Conservation (phyloP, 2,888 invertebrate species). For the Meiosimyza platycephala region DNA sequence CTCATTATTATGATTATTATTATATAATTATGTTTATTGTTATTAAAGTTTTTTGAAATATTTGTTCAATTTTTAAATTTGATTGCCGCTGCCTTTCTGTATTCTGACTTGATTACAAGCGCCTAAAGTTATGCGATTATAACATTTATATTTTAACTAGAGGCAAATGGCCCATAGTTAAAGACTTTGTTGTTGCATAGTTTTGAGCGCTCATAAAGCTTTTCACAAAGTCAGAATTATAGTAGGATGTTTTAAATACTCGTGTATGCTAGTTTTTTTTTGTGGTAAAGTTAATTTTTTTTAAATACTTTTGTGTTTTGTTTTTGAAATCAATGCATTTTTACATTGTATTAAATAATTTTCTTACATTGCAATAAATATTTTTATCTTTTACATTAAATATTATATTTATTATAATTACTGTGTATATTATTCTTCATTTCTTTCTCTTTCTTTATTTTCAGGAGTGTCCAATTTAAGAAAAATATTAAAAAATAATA, state of each 20-base stretch:
- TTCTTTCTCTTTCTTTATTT: constrained; percentile 38
- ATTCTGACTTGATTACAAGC: no score
- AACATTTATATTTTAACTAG: no score
- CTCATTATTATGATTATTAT: constrained; percentile 39
- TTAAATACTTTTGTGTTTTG: constrained; percentile 10
- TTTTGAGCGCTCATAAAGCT: no score
- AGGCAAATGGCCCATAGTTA: no score
- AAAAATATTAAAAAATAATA: constrained; percentile 16
- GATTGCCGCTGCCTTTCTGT: background rate
- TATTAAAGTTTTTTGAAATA: background rate
- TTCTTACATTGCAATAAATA: constrained; percentile 2
- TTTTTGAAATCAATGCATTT: constrained; percentile 19
- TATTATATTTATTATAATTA: constrained; percentile 33
- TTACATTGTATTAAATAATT: constrained; percentile 9
- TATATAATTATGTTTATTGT: constrained; percentile 1
- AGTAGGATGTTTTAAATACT: no score
- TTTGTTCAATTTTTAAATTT: background rate
- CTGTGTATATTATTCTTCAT: constrained; percentile 32
- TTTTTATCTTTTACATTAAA: constrained; percentile 8
- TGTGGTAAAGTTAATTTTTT: background rate
- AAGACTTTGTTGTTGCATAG: no score
- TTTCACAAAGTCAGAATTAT: no score
- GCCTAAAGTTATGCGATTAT: no score
- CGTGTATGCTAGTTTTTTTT: background rate
- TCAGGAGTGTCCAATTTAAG: constrained; percentile 41